Conservation (phyloP, 2,888 invertebrate genomes). For the Philopedon plagiatum region DNA sequence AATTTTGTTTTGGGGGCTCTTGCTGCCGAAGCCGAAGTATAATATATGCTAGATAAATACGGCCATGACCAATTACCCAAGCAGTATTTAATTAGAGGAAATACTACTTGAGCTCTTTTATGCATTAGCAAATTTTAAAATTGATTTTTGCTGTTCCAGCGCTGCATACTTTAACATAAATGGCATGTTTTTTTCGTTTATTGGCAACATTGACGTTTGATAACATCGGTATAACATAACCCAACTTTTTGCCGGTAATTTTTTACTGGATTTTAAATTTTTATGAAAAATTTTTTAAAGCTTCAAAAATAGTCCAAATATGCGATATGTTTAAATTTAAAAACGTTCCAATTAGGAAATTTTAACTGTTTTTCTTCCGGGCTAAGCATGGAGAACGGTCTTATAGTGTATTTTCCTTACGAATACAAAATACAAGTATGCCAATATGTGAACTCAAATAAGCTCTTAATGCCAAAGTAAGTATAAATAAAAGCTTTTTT, state of each 20-base stretch:
- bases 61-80: too few relatives aligned
- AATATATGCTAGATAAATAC: too few relatives aligned
- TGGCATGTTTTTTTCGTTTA: not conserved
- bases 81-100: too few relatives aligned
- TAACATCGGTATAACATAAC: not conserved
- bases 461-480: slow-evolving; percentile 94
- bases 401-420: slow-evolving; percentile 97
- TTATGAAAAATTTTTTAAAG: not conserved
- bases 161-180: too few relatives aligned
- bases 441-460: slow-evolving; percentile 97
- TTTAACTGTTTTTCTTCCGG: slow-evolving; percentile 69
- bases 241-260: not conserved
- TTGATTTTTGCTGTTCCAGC: too few relatives aligned
- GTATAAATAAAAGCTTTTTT: too few relatives aligned
- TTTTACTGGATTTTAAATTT: not conserved
- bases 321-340: not conserved
- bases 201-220: not conserved
- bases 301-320: not conserved
- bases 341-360: not conserved
- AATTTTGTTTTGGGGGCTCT: too few relatives aligned
- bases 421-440: slow-evolving; percentile 99
- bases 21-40: too few relatives aligned
- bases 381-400: slow-evolving; percentile 94
- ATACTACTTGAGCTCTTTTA: too few relatives aligned
- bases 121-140: too few relatives aligned